Evolutionary conservation across 2,888 invertebrate genomes (phyloP).

Genomic region (Callimorpha dominula): DNA sequence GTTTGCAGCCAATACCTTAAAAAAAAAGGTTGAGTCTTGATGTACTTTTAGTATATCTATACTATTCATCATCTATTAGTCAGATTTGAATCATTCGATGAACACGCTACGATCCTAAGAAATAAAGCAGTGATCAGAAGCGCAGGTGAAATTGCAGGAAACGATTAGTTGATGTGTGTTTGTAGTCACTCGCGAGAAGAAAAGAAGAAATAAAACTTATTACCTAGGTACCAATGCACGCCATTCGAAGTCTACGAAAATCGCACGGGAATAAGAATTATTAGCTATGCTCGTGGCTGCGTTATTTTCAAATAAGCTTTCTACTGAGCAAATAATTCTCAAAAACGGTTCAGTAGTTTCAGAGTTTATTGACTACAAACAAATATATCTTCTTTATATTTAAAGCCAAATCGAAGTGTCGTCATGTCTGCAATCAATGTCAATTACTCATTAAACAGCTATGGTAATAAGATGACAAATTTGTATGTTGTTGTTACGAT

Average conservation of each 20-base stretch:
- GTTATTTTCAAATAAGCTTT: not conserved
- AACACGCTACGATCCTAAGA: no score
- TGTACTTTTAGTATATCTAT: no score
- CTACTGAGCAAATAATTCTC: not conserved
- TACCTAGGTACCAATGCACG: no score
- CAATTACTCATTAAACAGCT: not conserved
- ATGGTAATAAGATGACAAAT: constrained; percentile 1
- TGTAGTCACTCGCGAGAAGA: no score
- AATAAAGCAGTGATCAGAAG: no score
- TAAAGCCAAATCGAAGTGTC: not conserved
- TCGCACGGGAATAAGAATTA: not conserved
- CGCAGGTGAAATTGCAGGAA: no score
- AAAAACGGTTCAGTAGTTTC: not conserved
- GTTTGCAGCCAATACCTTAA: no score
- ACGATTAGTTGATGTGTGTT: no score
- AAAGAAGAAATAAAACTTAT: no score
- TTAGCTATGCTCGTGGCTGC: not conserved
- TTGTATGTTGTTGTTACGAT: not conserved
- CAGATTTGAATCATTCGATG: no score
- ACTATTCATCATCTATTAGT: no score
- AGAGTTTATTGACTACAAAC: not conserved
- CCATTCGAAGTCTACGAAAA: not conserved
- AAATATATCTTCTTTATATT: not conserved
- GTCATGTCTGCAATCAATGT: not conserved
- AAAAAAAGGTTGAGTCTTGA: no score